phyloP scores from a whole-genome alignment of 2,888 invertebrate species.

The Elegia similella region DNA sequence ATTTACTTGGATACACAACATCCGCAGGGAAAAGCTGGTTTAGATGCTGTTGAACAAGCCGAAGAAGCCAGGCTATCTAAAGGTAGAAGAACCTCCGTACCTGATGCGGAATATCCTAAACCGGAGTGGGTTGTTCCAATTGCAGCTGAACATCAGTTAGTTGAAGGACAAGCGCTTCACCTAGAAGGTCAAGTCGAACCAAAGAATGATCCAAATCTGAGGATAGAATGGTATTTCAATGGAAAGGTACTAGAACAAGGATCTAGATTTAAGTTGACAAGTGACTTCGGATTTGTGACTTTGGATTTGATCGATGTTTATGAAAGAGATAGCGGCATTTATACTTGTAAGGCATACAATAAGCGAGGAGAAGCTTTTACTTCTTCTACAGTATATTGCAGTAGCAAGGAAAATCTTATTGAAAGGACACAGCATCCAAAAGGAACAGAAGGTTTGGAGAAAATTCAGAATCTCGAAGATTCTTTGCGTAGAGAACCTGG shows the following conservation, averaged over 20 bases:
- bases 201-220: slow-evolving; percentile 94
- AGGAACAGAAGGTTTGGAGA: slow-evolving; percentile 95
- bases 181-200: slow-evolving; percentile 97
- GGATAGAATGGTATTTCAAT: slow-evolving; percentile 97
- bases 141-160: slow-evolving; percentile 88
- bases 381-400: slow-evolving; percentile 92
- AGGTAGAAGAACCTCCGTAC: slow-evolving; percentile 84
- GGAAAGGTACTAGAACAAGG: slow-evolving; percentile 93
- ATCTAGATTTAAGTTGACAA: slow-evolving; percentile 94
- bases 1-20: slow-evolving; percentile 96
- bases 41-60: slow-evolving; percentile 94
- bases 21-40: slow-evolving; percentile 95
- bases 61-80: slow-evolving; percentile 91
- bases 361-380: slow-evolving; percentile 95
- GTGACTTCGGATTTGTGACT: slow-evolving; percentile 98
- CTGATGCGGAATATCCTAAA: slow-evolving; percentile 90
- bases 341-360: slow-evolving; percentile 95
- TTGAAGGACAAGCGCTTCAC: slow-evolving; percentile 92
- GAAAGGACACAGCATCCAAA: slow-evolving; percentile 96
- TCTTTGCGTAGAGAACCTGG: slow-evolving; percentile 88
- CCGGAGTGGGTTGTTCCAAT: slow-evolving; percentile 93
- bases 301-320: slow-evolving; percentile 95
- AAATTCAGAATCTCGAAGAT: slow-evolving; percentile 94
- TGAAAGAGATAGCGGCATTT: slow-evolving; percentile 96
- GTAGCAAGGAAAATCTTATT: slow-evolving; percentile 90